Conservation (phyloP, 2,888 invertebrate genomes). For the Argyresthia albistria region DNA sequence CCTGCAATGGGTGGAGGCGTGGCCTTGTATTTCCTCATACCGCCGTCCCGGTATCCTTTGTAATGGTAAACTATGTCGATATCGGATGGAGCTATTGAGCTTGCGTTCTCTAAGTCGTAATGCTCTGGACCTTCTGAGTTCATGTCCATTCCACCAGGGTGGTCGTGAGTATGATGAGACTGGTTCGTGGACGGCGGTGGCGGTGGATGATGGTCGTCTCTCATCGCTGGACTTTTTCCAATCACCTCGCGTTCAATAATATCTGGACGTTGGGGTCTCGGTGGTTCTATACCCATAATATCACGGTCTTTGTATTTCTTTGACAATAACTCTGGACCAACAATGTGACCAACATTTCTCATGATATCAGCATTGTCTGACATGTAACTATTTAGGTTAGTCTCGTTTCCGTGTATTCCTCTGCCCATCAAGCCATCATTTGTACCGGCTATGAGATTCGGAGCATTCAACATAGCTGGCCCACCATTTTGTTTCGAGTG, state of each 20-base stretch:
- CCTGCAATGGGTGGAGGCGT: slow-evolving; percentile 86
- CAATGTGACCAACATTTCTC: slow-evolving; percentile 82
- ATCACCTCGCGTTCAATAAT: slow-evolving; percentile 93
- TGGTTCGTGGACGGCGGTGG: slow-evolving; percentile 82
- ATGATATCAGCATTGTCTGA: slow-evolving; percentile 82
- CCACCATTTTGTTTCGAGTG: slow-evolving; percentile 86
- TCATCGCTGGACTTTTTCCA: slow-evolving; percentile 84
- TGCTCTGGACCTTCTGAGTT: slow-evolving; percentile 89
- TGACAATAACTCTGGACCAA: slow-evolving; percentile 88
- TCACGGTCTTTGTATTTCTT: slow-evolving; percentile 93
- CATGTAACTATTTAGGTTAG: slow-evolving; percentile 79
- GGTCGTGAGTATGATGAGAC: slow-evolving; percentile 80
- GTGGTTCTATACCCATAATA: slow-evolving; percentile 79
- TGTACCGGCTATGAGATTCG: slow-evolving; percentile 77
- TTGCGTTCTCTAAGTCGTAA: slow-evolving; percentile 97
- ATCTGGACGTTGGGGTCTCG: slow-evolving; percentile 90
- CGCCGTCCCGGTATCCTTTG: slow-evolving; percentile 92
- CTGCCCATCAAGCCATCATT: slow-evolving; percentile 79
- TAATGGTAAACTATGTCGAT: slow-evolving; percentile 98
- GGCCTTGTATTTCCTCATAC: slow-evolving; percentile 89
- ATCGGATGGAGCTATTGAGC: slow-evolving; percentile 97
- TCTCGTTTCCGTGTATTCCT: slow-evolving; percentile 79
- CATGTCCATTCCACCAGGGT: slow-evolving; percentile 81
- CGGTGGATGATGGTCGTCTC: slow-evolving; percentile 85
- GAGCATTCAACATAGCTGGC: slow-evolving; percentile 77